These are phyloP conservation scores for Cataglyphis altisquamis DNA, from an alignment of 2,888 invertebrate species.

Conservation along the genomic window DNA sequence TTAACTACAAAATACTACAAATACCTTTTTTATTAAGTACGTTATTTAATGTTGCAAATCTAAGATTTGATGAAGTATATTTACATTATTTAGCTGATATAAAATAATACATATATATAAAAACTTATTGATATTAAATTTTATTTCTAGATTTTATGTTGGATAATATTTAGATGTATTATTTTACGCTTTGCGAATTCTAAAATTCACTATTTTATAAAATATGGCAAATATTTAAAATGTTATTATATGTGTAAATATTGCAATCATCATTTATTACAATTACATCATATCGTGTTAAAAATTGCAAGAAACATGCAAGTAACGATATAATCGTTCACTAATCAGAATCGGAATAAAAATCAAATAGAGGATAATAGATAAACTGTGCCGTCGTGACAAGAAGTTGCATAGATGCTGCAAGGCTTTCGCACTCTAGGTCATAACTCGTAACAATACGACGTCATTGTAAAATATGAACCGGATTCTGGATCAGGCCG, in stretches of 20 bases:
- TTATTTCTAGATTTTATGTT: conserved; percentile 9
- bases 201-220: conserved; percentile 11
- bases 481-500: neutral
- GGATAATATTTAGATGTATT: neutral
- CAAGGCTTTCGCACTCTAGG: conserved; percentile 24
- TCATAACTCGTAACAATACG: conserved; percentile 32
- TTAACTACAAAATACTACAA: neutral
- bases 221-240: conserved; percentile 23
- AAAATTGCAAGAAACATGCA: neutral
- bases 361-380: neutral
- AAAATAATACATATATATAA: neutral
- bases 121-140: conserved; percentile 2
- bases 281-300: neutral
- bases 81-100: neutral
- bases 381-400: neutral
- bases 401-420: conserved; percentile 4
- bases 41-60: neutral
- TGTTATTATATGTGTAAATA: conserved; percentile 5
- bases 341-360: conserved; percentile 1
- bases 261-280: conserved; percentile 10
- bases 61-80: neutral
- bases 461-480: conserved; percentile 14
- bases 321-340: conserved; percentile 19
- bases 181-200: neutral
- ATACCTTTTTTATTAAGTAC: neutral